Percentiles rank a stretch among this genome's conserved stretches.
Conservation (phyloP, 2,797 vertebrate species). For the Chrysocyon brachyurus region DNA sequence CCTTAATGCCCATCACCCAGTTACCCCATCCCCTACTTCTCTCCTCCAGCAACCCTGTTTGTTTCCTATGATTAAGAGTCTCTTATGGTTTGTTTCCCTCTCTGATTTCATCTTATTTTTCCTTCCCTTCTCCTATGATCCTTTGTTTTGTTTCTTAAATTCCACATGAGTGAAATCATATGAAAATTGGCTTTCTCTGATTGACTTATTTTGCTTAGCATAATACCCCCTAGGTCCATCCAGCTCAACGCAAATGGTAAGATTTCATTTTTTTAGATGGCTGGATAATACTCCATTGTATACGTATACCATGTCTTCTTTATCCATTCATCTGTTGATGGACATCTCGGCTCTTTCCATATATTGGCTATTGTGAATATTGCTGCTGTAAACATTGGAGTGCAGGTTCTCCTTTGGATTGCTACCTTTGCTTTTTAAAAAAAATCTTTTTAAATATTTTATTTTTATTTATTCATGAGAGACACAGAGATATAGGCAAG, state of each 20-base stretch:
- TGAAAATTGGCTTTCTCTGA: not conserved
- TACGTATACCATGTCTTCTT: not conserved
- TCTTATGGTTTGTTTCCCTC: not conserved
- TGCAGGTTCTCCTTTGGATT: not conserved
- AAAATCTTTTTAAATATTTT: too few species aligned
- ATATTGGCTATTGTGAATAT: not conserved
- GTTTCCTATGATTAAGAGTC: not conserved
- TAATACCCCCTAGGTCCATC: too few species aligned
- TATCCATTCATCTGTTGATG: not conserved
- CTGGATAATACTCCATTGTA: not conserved
- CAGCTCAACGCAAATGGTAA: too few species aligned
- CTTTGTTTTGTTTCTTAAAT: not conserved
- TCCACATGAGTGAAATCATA: not conserved
- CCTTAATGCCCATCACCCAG: not conserved
- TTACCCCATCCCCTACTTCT: not conserved
- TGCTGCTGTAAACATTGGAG: not conserved
- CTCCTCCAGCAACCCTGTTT: not conserved
- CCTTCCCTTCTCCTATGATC: not conserved
- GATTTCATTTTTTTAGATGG: not conserved
- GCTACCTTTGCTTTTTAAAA: not conserved
- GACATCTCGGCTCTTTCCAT: not conserved
- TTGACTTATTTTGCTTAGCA: not conserved
- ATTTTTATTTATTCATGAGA: too few species aligned
- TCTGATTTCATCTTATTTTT: not conserved
- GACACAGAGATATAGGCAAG: too few species aligned